phyloP scores from a whole-genome alignment of 2,797 vertebrate species.

The Hipposideros larvatus region DNA sequence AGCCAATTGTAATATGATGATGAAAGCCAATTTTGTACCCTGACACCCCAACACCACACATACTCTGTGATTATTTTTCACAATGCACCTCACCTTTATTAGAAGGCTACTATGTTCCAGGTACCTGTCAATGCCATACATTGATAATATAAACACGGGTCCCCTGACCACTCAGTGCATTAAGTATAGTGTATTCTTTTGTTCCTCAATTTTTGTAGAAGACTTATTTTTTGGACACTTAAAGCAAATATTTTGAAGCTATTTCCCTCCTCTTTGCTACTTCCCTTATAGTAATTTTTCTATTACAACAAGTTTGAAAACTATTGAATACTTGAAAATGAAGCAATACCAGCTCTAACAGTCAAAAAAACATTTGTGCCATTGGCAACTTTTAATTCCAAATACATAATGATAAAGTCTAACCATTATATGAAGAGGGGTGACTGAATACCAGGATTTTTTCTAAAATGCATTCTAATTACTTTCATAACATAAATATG shows the following conservation, averaged over 20 bases:
- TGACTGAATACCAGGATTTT: neutral
- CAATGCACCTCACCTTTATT: neutral
- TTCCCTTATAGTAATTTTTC: neutral
- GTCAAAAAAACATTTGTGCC: neutral
- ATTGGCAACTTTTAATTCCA: neutral
- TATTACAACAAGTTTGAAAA: constrained; percentile 21
- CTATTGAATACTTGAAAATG: neutral
- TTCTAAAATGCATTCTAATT: neutral
- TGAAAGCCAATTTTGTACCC: neutral
- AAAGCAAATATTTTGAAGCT: neutral
- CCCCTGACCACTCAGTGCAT: neutral
- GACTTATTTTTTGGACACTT: neutral
- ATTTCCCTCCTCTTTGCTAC: neutral
- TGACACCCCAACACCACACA: neutral
- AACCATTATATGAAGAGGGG: neutral
- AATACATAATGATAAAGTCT: neutral
- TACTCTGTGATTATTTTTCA: neutral
- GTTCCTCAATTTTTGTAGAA: constrained; percentile 13
- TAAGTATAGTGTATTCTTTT: neutral
- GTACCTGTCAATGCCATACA: neutral
- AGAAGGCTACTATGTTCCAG: neutral
- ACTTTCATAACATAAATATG: neutral
- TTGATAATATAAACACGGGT: neutral
- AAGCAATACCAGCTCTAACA: neutral
- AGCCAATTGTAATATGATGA: neutral